Conservation (phyloP, 2,113 vertebrate genomes). For the Apodemus speciosus region DNA sequence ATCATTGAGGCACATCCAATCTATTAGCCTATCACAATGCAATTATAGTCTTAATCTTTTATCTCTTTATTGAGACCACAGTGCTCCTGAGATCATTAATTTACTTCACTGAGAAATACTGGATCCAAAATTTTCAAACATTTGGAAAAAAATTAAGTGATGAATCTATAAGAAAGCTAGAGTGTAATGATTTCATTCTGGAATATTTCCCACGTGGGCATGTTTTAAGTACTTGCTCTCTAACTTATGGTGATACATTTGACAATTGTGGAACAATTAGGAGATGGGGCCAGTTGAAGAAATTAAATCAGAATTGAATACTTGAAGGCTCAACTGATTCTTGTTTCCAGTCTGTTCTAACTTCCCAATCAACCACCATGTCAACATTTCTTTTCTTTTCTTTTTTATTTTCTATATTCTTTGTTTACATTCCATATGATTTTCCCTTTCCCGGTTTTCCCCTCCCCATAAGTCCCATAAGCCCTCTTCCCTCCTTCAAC, state of each 20-base stretch:
- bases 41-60: not conserved
- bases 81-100: not conserved
- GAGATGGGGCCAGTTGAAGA: not conserved
- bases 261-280: not conserved
- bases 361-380: not conserved
- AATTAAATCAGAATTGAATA: not conserved
- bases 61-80: not conserved
- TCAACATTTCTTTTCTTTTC: too few species aligned
- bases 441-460: too few species aligned
- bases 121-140: not conserved
- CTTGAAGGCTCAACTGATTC: not conserved
- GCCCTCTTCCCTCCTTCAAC: too few species aligned
- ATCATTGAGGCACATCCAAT: conserved; percentile 14
- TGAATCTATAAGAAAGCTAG: not conserved
- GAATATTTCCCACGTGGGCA: not conserved
- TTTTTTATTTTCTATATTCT: too few species aligned
- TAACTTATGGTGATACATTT: not conserved
- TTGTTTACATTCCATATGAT: too few species aligned
- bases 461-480: too few species aligned
- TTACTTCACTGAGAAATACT: not conserved
- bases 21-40: not conserved
- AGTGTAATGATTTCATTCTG: not conserved
- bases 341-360: not conserved
- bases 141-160: not conserved
- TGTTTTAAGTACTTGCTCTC: not conserved